These are phyloP conservation scores for Ochropleura leucogaster DNA, from an alignment of 2,888 invertebrate genomes.

Conservation along the genomic window DNA sequence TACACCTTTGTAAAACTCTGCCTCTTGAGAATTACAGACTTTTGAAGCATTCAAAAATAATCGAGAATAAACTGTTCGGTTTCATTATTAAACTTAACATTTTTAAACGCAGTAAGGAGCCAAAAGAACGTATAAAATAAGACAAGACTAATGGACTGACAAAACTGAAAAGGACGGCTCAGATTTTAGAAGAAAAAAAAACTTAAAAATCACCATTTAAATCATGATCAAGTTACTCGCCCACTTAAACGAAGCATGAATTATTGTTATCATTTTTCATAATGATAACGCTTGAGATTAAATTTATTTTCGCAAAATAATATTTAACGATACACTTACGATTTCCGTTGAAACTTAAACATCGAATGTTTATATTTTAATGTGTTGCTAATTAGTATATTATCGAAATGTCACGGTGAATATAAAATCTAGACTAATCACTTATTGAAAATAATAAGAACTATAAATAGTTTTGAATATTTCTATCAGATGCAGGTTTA, in stretches of 20 bases:
- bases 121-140: neutral
- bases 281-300: slow-evolving; percentile 23
- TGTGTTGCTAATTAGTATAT: neutral
- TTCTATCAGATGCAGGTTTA: no score
- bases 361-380: neutral
- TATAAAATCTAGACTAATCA: slow-evolving; percentile 6
- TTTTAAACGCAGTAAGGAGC: neutral
- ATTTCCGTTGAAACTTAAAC: slow-evolving; percentile 1
- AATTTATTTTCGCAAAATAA: slow-evolving; percentile 21
- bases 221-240: neutral
- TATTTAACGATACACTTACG: neutral
- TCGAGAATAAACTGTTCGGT: neutral
- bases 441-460: neutral
- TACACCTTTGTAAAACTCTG: no score
- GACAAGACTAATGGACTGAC: neutral
- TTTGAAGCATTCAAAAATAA: neutral
- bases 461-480: neutral
- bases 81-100: neutral
- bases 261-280: slow-evolving; percentile 36
- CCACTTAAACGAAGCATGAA: slow-evolving; percentile 18
- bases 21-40: no score
- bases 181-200: neutral
- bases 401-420: slow-evolving; percentile 29
- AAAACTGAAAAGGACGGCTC: no score
- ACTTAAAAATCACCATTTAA: neutral